Percentiles rank a stretch among this genome's conserved stretches.
phyloP scores from a whole-genome alignment of 1,140 invertebrate genomes.

The Halyomorpha halys region DNA sequence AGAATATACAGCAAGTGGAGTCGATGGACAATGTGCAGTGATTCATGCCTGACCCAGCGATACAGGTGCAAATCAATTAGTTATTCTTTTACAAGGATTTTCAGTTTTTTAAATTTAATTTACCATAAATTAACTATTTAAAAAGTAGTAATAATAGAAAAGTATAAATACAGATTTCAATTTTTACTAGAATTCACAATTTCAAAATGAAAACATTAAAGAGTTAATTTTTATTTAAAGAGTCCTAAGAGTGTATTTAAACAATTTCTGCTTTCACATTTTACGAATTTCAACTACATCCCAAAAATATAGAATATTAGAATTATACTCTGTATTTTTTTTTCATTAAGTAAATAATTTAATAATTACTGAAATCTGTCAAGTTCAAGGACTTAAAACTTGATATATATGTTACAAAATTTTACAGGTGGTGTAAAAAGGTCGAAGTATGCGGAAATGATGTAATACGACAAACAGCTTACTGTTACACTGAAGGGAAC shows the following conservation, averaged over 20 bases:
- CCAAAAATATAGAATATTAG: too few species aligned
- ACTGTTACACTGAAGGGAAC: conserved; percentile 70
- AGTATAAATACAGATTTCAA: background rate
- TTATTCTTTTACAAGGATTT: too few species aligned
- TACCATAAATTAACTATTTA: background rate
- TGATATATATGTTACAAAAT: background rate
- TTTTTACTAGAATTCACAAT: too few species aligned
- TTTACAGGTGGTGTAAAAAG: conserved; percentile 57
- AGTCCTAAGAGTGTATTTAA: too few species aligned
- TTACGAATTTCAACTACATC: too few species aligned
- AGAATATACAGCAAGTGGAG: conserved; percentile 47
- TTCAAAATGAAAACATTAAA: too few species aligned
- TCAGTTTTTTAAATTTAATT: too few species aligned
- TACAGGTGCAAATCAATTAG: conserved; percentile 37
- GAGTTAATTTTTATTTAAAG: too few species aligned
- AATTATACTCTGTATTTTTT: background rate
- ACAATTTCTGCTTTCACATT: too few species aligned
- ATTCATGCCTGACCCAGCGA: conserved; percentile 46
- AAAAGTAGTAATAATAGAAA: background rate
- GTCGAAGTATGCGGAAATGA: conserved; percentile 59
- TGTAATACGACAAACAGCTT: conserved; percentile 66
- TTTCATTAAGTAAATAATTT: background rate
- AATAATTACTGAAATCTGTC: background rate
- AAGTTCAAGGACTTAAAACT: too few species aligned
- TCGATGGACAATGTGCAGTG: conserved; percentile 48